Evolutionary conservation across 2,113 vertebrate species (phyloP), one percentile per base, ranked within the genome.

Genomic region (Paedocypris sp.): DNA sequence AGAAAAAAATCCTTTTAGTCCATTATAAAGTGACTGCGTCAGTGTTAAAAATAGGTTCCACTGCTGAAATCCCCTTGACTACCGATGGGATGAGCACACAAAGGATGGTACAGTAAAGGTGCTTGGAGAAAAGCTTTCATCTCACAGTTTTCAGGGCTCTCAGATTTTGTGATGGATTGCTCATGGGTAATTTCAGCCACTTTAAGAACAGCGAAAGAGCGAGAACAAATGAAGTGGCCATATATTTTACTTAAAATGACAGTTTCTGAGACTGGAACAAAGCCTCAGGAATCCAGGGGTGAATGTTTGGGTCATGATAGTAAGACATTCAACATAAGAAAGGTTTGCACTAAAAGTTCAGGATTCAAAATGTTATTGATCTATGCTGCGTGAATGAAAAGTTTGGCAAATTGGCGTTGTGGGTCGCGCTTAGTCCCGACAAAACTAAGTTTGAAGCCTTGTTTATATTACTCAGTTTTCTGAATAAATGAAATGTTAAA

Each of bases 111-210:
- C 18, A 43, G 32, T 52, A 12, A 42, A 42, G 26, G 3, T 26
- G 23, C 28, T 33, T 43, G 45, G 11, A 45, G 22, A 51, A 29
- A 6, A 42, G 36, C 53, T 57, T 56, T 62, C 47, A 62, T 51
- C 47, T 25, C 26, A 16, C 18, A 33, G 60, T 43, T 41, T 62
- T 52, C 28, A 52, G 22, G 19, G 1, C 28, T 22, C 15, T 42
- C 3, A 1, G n/a, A 52, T 52, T 43, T 29, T 62, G 15, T 25
- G 18, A 62, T 43, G 25, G 16, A 31, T 52, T 12, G 26, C 36
- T 26, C 10, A 12, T 3, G 25, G 26, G 25, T 32, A 11, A 42
- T 43, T 62, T 38, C 33, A 60, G 58, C 15, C 22, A 36, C 45
- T 60, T 4, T 33, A 20, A 51, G 36, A 43, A 13, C 12, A 23